Conservation (phyloP, 2,888 invertebrate species). For the Philereme transversata region DNA sequence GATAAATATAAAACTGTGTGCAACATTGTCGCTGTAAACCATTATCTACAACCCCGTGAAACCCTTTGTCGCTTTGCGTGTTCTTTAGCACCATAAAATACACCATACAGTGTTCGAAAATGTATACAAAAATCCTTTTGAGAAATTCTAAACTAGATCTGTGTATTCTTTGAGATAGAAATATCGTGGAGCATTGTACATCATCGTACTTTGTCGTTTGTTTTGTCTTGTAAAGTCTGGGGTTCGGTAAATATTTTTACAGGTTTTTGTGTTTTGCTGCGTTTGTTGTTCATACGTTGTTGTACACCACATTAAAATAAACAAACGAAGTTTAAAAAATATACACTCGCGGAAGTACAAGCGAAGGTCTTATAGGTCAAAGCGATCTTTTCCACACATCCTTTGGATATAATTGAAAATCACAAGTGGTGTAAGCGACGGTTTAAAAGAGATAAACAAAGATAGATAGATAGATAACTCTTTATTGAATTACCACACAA, state of each 20-base stretch:
- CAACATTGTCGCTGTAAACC: slow-evolving; percentile 18
- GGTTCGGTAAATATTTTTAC: slow-evolving; percentile 12
- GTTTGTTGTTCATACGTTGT: slow-evolving; percentile 3
- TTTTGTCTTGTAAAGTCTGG: slow-evolving; percentile 17
- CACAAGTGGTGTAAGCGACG: too few relatives aligned
- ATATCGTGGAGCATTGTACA: slow-evolving; percentile 25
- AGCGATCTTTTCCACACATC: too few relatives aligned
- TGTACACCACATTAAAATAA: too few relatives aligned
- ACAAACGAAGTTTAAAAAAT: too few relatives aligned
- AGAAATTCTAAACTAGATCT: slow-evolving; percentile 31
- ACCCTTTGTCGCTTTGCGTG: slow-evolving; percentile 15
- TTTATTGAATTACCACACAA: too few relatives aligned
- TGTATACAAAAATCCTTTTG: slow-evolving; percentile 32
- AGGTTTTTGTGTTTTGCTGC: slow-evolving; percentile 5
- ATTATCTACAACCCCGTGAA: slow-evolving; percentile 9
- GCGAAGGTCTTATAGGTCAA: too few relatives aligned
- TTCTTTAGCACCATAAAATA: slow-evolving; percentile 24
- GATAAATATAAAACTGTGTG: slow-evolving; percentile 10
- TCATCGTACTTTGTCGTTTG: slow-evolving; percentile 18
- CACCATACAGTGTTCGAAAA: slow-evolving; percentile 27
- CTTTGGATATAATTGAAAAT: too few relatives aligned
- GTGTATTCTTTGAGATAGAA: slow-evolving; percentile 26
- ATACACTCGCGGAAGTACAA: too few relatives aligned
- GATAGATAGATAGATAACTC: too few relatives aligned
- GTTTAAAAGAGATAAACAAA: too few relatives aligned